Base-by-base conservation (phyloP, 2,888 invertebrate species). In the Drosophila suboccidentalis region DNA sequence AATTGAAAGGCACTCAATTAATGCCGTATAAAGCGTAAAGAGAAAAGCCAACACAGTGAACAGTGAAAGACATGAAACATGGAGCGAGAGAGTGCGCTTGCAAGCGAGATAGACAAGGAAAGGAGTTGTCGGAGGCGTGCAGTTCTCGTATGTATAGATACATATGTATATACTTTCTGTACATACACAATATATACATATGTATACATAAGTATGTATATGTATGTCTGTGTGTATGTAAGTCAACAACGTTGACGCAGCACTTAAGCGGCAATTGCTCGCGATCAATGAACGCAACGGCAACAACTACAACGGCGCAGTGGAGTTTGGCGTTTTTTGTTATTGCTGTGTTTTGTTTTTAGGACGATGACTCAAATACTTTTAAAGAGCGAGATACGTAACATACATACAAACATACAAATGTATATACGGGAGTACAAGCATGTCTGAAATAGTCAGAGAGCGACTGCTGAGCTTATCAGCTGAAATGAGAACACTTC, bases 1-100 rank as follows among this genome's bases (percentile, higher is more conserved):
- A 87, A 87, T 87, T 87, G 88, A 81, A 87, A 83, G 80, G 78
- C 82, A 85, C 83, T 87, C 86, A 86, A 86, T 86, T 86, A 86
- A 82, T 80, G 78, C 80, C 81, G 66, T 83, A 82, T 80, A 77
- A 69, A 85, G 81, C 64, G 73, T 67, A 82, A 76, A 87, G 87
- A 84, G 84, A 82, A 85, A 84, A 87, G 78, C 78, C 79, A 87
- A 64, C 60, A 22, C 26, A 26, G 26, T 26, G 26, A 26, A 26
- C 26, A 79, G 79, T 78, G 72, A 86, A 83, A 86, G 78, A 85
- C 62, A 71, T 51, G 64, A 79, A 74, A 77, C 73, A 67, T 87
- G 82, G 78, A 85, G 86, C 80, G 78, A 82, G 79, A 82, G 79
- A 82, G 86, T 80, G 70, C 53, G 80, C 46, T 57, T 46, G 51